These are phyloP conservation scores for Orthonevra nobilis DNA, from an alignment of 2,888 invertebrate species.

Conservation along the genomic window DNA sequence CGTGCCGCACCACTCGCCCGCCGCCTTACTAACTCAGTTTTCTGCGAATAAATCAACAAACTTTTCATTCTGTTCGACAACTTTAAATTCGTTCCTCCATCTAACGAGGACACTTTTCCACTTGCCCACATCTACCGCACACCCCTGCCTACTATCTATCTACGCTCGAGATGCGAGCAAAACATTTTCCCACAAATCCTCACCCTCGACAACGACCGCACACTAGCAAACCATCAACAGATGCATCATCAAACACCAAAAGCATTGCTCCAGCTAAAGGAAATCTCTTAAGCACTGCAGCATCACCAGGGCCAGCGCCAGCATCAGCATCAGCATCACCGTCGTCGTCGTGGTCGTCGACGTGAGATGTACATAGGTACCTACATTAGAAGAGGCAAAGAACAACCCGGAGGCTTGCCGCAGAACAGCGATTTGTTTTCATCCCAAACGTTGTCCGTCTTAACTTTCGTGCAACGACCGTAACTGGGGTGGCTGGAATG, in stretches of 20 bases:
- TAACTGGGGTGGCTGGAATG: conserved; percentile 25
- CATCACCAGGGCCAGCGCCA: too few relatives aligned
- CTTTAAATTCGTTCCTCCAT: conserved; percentile 25
- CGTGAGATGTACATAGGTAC: too few relatives aligned
- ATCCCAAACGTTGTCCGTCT: conserved; percentile 55
- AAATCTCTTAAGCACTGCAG: conserved; percentile 62
- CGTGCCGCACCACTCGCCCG: too few relatives aligned
- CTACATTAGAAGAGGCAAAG: conserved; percentile 41
- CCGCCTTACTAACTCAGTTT: conserved; percentile 29
- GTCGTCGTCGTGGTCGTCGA: neutral
- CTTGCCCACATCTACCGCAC: neutral
- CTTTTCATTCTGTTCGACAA: conserved; percentile 38
- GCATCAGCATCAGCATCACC: conserved; percentile 11
- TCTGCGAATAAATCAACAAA: conserved; percentile 39
- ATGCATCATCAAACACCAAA: conserved; percentile 49
- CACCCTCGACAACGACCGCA: conserved; percentile 5
- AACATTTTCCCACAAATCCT: conserved; percentile 14
- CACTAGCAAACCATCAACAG: conserved; percentile 7
- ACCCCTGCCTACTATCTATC: neutral
- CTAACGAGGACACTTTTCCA: conserved; percentile 52
- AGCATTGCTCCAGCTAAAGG: conserved; percentile 36
- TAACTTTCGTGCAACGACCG: conserved; percentile 58
- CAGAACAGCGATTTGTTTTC: conserved; percentile 64
- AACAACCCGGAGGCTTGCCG: conserved; percentile 46
- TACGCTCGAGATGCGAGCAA: conserved; percentile 3